A percentile compares a stretch with the other conserved stretches of the same genome.
Conservation (phyloP, 2,113 vertebrate species). For the Podarcis raffonei region DNA sequence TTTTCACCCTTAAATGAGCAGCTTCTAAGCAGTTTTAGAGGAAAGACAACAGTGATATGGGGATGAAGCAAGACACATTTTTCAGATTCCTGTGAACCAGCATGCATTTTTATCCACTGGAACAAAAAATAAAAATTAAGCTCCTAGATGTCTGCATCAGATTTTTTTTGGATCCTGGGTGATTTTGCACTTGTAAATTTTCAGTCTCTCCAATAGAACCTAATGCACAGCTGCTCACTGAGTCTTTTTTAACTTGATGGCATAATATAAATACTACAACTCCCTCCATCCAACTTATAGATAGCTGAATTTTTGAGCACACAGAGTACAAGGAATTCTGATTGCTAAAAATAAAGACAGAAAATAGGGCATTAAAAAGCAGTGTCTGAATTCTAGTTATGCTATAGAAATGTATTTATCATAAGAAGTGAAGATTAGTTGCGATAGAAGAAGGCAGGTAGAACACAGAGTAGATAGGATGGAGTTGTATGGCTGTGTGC, state of each 20-base stretch:
- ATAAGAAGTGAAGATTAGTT: not conserved
- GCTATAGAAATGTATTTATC: not conserved
- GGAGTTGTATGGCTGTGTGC: not conserved
- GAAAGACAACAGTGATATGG: not conserved
- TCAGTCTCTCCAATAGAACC: not conserved
- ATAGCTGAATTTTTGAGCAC: not conserved
- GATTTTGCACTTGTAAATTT: not conserved
- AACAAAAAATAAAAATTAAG: not conserved
- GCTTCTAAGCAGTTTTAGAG: not conserved
- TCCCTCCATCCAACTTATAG: not conserved
- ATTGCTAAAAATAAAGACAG: not conserved
- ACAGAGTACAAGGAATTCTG: not conserved
- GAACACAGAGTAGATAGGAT: not conserved
- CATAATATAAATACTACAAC: not conserved
- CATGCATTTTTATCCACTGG: not conserved
- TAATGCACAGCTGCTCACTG: no score
- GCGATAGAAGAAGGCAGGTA: not conserved
- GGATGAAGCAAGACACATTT: not conserved
- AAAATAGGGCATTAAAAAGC: not conserved
- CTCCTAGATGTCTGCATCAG: not conserved
- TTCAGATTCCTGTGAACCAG: not conserved
- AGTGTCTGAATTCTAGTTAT: not conserved
- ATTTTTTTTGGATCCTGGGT: not conserved
- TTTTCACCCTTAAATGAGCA: not conserved
- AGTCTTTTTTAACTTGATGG: not conserved